Percentiles rank a stretch among this genome's conserved stretches.
Evolutionary conservation across 2,113 vertebrate species (phyloP).

Genomic region (Xenopus laevis): DNA sequence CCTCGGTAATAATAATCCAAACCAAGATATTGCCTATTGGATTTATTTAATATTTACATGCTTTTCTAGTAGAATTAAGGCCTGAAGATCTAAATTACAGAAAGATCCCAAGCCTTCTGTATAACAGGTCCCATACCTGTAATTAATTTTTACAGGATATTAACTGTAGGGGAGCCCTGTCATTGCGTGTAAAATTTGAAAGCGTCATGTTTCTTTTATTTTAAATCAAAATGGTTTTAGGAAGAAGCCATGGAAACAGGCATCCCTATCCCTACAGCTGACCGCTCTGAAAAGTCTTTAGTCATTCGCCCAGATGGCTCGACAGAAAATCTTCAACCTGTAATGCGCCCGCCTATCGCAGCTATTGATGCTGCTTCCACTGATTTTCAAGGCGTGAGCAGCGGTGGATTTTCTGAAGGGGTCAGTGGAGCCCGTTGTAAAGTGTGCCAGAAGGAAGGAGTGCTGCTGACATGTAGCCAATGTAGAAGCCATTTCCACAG

Average conservation of each 20-base stretch:
- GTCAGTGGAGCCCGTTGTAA: constrained; percentile 60
- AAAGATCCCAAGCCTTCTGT: too few relatives aligned
- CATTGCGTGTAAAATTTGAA: too few relatives aligned
- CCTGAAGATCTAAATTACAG: too few relatives aligned
- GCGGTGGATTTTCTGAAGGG: constrained; percentile 46
- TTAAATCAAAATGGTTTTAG: not conserved
- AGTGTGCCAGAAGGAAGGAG: constrained; percentile 65
- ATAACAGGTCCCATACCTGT: too few relatives aligned
- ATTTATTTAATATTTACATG: too few relatives aligned
- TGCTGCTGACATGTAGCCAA: constrained; percentile 65
- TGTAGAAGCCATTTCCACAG: constrained; percentile 59
- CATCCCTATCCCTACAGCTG: constrained; percentile 17
- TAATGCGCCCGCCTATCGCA: constrained; percentile 48
- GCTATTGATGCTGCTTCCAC: constrained; percentile 40
- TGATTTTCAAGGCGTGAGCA: constrained; percentile 43
- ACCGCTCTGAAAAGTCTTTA: constrained; percentile 7
- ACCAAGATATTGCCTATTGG: too few relatives aligned
- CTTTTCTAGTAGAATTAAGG: too few relatives aligned
- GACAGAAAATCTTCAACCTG: not conserved
- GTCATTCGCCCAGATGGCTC: constrained; percentile 7
- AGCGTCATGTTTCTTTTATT: too few relatives aligned
- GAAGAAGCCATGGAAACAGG: constrained; percentile 39
- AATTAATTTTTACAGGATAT: too few relatives aligned
- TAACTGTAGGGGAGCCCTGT: too few relatives aligned
- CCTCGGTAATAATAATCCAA: too few relatives aligned